A percentile compares a stretch with the other conserved stretches of the same genome.
These are phyloP conservation scores for Castor canadensis DNA, from an alignment of 2,113 vertebrate species.

Conservation along the genomic window DNA sequence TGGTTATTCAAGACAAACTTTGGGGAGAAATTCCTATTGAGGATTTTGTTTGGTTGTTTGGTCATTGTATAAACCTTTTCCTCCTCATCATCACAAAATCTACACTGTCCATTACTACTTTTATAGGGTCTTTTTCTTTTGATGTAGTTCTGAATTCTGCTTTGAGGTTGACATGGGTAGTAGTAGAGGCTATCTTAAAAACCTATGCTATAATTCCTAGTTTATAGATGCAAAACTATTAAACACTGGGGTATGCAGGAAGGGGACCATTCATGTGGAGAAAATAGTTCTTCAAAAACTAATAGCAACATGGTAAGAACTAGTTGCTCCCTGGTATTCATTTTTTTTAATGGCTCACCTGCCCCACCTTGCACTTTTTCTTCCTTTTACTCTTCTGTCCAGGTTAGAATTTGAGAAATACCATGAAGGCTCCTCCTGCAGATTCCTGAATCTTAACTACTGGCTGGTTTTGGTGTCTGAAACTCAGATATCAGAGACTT, in stretches of 20 bases:
- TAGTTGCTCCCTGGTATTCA: neutral
- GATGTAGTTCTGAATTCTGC: neutral
- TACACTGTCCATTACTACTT: neutral
- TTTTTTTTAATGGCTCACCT: neutral
- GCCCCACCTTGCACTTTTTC: neutral
- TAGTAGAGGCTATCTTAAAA: neutral
- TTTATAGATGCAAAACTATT: neutral
- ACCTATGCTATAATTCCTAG: neutral
- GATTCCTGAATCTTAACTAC: neutral
- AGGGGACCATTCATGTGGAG: neutral
- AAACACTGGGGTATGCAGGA: neutral
- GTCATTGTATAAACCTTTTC: neutral
- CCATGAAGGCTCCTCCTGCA: neutral
- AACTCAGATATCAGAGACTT: neutral
- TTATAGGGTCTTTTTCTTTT: conserved; percentile 19
- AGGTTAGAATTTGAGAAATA: neutral
- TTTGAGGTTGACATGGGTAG: neutral
- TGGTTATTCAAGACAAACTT: neutral
- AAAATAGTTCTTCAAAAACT: neutral
- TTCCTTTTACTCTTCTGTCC: neutral
- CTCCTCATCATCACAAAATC: neutral
- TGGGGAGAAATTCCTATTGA: neutral
- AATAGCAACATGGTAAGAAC: neutral
- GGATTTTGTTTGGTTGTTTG: conserved; percentile 22
- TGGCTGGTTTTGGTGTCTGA: neutral